phyloP scores from a whole-genome alignment of 2,888 invertebrate genomes.

The Tenthredo mesomela region DNA sequence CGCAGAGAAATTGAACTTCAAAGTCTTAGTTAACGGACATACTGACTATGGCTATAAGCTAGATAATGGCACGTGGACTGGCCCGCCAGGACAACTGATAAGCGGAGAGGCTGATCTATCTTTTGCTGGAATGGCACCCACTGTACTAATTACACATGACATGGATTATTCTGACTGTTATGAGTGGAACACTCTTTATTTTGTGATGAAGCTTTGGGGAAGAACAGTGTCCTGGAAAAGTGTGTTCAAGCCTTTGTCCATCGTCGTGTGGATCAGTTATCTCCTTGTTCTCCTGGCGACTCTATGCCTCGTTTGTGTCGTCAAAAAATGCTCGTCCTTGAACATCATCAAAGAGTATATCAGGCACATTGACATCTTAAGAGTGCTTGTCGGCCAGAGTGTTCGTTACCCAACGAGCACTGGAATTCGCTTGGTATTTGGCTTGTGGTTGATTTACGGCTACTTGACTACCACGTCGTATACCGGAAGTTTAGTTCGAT shows the following conservation, averaged over 20 bases:
- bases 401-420: constrained; percentile 53
- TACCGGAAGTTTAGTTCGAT: constrained; percentile 56
- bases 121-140: background rate
- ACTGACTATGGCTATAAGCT: background rate
- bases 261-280: constrained; percentile 53
- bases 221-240: constrained; percentile 19
- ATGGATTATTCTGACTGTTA: background rate
- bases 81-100: background rate
- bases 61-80: background rate
- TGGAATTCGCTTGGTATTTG: constrained; percentile 56
- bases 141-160: background rate
- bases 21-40: background rate
- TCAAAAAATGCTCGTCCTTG: constrained; percentile 30
- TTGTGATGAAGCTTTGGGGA: background rate
- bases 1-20: constrained; percentile 6
- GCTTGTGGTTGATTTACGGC: constrained; percentile 58
- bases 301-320: constrained; percentile 37
- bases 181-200: background rate
- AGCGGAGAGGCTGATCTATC: background rate
- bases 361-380: constrained; percentile 53
- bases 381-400: constrained; percentile 54
- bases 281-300: constrained; percentile 27
- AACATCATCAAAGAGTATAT: constrained; percentile 56
- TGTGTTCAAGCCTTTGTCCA: constrained; percentile 51
- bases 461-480: constrained; percentile 55